Evolutionary conservation across 2,113 vertebrate genomes (phyloP), one percentile per base, ranked within the genome.

Genomic region (Hyla sarda): DNA sequence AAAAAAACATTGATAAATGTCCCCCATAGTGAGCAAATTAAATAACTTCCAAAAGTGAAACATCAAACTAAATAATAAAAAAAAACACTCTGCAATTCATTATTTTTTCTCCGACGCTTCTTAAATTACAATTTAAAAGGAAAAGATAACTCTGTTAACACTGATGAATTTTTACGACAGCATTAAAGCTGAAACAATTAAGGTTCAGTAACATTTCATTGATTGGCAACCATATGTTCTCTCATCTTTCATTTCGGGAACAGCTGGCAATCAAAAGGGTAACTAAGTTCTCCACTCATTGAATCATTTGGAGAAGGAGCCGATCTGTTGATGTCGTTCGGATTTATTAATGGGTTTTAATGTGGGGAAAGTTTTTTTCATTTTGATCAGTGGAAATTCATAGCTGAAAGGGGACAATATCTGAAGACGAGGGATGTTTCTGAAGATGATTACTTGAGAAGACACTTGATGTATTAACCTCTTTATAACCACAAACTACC

Each of bases 191-290:
- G 67, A 80, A 86, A 80, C 84, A 72, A 72, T 86, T 81, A 86
- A 73, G 84, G 52, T 50, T 81, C 32, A 58, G 77, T 73, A 73
- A 81, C 50, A 86, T 81, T 60, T 54, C 75, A 85, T 85, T 77
- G 73, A 58, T 65, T 85, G 41, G 76, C 30, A 79, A 77, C 65
- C 84, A 73, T 81, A 81, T 86, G 76, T 73, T 86, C 52, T 45
- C 34, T 81, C 50, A 60, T 86, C 84, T 81, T 56, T 86, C 77
- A 73, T 81, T 45, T 48, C 34, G 73, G 32, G 54, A 79, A 71
- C 84, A 86, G 62, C 77, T 73, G 84, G 77, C 75, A 84, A 84
- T 79, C 84, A 86, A 79, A 78, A 79, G 62, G 60, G 62, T 80
- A 86, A 86, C 52, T 81, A 81, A 81, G 28, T 81, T 28, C 52